Conservation (phyloP, 2,888 invertebrate genomes). For the Crocallis elinguaria region DNA sequence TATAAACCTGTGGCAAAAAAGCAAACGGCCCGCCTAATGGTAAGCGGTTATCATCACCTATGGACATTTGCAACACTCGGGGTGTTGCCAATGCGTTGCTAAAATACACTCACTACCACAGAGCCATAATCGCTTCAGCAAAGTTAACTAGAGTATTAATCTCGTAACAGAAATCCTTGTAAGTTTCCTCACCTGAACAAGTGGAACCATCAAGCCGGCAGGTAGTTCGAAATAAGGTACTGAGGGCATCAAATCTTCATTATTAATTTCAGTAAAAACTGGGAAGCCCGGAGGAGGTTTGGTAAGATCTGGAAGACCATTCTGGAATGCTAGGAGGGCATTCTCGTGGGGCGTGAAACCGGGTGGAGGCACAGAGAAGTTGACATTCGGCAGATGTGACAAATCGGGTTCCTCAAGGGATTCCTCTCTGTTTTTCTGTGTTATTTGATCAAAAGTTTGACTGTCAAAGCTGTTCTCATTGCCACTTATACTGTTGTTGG, state of each 20-base stretch:
- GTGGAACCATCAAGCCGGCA: conserved; percentile 98
- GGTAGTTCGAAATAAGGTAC: conserved; percentile 98
- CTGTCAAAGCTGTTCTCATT: conserved; percentile 81
- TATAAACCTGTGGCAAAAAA: too few species aligned
- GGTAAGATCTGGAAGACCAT: conserved; percentile 91
- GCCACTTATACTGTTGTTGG: conserved; percentile 77
- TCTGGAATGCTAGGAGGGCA: conserved; percentile 76
- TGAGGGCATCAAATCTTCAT: conserved; percentile 93
- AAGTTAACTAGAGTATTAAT: too few species aligned
- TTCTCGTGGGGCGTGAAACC: conserved; percentile 65
- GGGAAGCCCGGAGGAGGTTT: conserved; percentile 94
- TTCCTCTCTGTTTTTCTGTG: conserved; percentile 59
- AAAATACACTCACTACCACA: too few species aligned
- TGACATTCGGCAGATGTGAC: conserved; percentile 70
- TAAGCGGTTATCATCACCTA: too few species aligned
- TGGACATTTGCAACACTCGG: too few species aligned
- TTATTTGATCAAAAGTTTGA: conserved; percentile 75
- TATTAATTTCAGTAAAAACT: conserved; percentile 74
- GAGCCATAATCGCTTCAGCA: too few species aligned
- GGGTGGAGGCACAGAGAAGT: conserved; percentile 80
- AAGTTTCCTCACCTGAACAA: conserved; percentile 89
- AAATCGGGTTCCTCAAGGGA: conserved; percentile 63
- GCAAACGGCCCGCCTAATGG: too few species aligned
- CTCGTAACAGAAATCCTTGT: too few species aligned
- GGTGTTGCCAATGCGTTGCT: too few species aligned